Evolutionary conservation across 2,797 vertebrate species (phyloP).

Genomic region (Euphonia xanthogaster): DNA sequence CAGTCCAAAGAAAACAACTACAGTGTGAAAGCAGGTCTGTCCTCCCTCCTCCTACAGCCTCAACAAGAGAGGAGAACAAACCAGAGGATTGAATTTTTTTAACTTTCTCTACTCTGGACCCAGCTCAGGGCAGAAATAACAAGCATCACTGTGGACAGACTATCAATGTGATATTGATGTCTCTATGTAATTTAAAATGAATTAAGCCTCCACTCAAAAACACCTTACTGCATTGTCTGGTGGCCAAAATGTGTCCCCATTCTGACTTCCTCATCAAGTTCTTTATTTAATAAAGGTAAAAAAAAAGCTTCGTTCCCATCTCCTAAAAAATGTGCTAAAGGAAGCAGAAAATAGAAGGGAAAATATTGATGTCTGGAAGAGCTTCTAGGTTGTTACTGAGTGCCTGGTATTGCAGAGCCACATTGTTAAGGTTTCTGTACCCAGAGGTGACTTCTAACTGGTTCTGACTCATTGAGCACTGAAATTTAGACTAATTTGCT

Average conservation of each 20-base stretch:
- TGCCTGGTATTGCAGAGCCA: background rate
- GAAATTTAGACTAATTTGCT: constrained; percentile 22
- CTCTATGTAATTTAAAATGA: constrained; percentile 3
- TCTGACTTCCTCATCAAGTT: constrained; percentile 31
- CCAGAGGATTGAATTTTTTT: background rate
- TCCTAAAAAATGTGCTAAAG: constrained; percentile 10
- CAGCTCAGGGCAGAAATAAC: background rate
- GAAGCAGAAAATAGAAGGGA: constrained; percentile 8
- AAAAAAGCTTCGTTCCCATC: background rate
- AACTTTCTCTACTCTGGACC: background rate
- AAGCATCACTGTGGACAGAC: background rate
- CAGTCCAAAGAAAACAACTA: background rate
- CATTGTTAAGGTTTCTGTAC: background rate
- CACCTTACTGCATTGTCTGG: background rate
- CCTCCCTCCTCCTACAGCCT: background rate
- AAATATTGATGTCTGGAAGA: constrained; percentile 3
- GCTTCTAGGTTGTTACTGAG: background rate
- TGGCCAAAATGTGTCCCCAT: constrained; percentile 1
- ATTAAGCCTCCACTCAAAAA: background rate
- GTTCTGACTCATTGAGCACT: background rate
- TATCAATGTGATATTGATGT: constrained; percentile 26
- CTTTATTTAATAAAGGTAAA: background rate
- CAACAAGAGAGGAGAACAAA: background rate
- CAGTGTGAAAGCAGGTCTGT: background rate
- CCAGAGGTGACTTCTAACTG: constrained; percentile 1